Evolutionary conservation across 2,888 invertebrate species (phyloP).

Genomic region (Agrochola lychnidis): DNA sequence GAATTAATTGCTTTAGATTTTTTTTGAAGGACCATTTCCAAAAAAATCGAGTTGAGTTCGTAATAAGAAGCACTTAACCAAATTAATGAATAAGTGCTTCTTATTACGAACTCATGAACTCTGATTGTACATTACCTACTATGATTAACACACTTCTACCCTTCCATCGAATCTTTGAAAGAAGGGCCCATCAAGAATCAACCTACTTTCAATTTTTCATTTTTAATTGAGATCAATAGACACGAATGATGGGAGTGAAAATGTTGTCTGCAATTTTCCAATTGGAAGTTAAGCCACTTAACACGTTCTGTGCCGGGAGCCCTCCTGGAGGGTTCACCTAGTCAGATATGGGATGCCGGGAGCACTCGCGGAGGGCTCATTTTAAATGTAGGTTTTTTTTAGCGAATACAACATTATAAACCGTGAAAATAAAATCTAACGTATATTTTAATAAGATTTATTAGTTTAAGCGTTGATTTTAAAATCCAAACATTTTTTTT

Average conservation of each 20-base stretch:
- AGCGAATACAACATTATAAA: no score
- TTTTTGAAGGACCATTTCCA: no score
- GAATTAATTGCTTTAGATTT: not conserved
- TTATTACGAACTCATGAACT: not conserved
- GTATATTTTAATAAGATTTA: no score
- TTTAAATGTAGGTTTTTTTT: no score
- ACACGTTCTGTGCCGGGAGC: no score
- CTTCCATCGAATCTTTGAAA: not conserved
- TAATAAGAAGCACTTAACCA: not conserved
- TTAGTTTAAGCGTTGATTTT: no score
- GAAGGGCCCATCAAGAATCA: not conserved
- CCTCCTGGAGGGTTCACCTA: no score
- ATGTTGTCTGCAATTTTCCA: not conserved
- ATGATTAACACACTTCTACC: not conserved
- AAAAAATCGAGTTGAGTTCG: not conserved
- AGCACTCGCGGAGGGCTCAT: no score
- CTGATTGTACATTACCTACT: not conserved
- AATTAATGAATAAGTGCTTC: not conserved
- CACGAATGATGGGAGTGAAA: not conserved
- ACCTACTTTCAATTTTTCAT: not conserved
- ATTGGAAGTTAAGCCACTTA: not conserved
- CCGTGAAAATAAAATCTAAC: no score
- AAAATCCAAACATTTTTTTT: no score
- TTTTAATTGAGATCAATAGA: not conserved
- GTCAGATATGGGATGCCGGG: no score